A percentile compares a stretch with the other conserved stretches of the same genome.
Conservation (phyloP, 2,797 vertebrate species). For the Parauchenoglanis punctatus region DNA sequence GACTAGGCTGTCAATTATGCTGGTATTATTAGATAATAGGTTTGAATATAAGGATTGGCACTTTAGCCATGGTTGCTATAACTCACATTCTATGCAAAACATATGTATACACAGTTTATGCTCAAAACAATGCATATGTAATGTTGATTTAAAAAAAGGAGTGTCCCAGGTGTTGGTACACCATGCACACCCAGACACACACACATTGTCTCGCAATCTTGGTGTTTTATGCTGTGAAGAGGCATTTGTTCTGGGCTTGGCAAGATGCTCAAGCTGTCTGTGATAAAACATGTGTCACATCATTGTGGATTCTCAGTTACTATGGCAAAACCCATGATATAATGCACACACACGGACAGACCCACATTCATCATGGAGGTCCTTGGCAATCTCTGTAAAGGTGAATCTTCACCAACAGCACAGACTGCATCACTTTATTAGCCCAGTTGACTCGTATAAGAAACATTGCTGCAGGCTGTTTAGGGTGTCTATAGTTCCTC, state of each 20-base stretch:
- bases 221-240: neutral
- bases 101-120: neutral
- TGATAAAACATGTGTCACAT: conserved; percentile 26
- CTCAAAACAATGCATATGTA: neutral
- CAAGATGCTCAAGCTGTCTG: conserved; percentile 8
- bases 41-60: neutral
- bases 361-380: neutral
- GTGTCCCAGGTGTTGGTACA: neutral
- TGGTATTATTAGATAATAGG: neutral
- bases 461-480: conserved; percentile 11
- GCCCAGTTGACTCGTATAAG: neutral
- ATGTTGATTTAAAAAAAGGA: neutral
- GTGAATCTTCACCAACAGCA: conserved; percentile 37
- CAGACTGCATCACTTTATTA: conserved; percentile 14
- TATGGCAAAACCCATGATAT: conserved; percentile 4
- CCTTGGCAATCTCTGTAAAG: conserved; percentile 28
- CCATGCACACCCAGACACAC: neutral
- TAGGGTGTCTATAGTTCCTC: neutral
- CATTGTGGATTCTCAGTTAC: conserved; percentile 37
- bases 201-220: neutral
- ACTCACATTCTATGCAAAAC: neutral
- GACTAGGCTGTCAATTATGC: neutral
- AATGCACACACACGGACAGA: neutral
- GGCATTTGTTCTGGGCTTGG: conserved; percentile 5
- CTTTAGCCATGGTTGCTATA: neutral